phyloP scores from a whole-genome alignment of 2,797 vertebrate genomes.

The Eidolon dupreanum region DNA sequence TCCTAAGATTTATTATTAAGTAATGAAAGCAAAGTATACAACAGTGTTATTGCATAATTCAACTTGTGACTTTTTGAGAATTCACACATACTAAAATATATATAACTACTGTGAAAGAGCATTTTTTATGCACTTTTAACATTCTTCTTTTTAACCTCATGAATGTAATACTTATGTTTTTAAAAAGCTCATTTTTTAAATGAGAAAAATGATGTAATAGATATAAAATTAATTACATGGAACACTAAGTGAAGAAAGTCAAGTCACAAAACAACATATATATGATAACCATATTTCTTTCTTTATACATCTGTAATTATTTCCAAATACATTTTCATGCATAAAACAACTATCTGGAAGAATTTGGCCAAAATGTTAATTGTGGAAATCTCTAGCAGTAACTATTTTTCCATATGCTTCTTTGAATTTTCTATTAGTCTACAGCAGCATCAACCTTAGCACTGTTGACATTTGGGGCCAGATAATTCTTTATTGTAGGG shows the following conservation, averaged over 20 bases:
- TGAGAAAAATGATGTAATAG: neutral
- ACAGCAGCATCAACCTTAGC: neutral
- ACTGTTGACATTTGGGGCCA: neutral
- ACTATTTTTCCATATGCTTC: slow-evolving; percentile 1
- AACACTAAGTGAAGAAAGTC: neutral
- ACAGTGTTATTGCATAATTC: neutral
- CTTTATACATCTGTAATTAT: neutral
- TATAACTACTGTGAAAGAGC: neutral
- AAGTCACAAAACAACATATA: neutral
- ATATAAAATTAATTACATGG: neutral
- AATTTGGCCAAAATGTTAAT: neutral
- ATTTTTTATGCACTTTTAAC: neutral
- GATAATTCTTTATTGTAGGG: neutral
- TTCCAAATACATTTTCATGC: neutral
- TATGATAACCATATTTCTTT: neutral
- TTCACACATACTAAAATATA: neutral
- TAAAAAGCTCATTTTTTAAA: neutral
- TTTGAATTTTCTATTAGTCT: neutral
- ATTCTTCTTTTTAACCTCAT: neutral
- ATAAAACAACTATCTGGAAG: neutral
- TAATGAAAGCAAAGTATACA: neutral
- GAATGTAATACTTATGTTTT: neutral
- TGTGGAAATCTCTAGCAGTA: neutral
- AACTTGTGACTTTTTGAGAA: neutral
- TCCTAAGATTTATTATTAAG: neutral